Evolutionary conservation across 2,113 vertebrate species (phyloP), one percentile per base, ranked within the genome.

Genomic region (Beaufortia kweichowensis): DNA sequence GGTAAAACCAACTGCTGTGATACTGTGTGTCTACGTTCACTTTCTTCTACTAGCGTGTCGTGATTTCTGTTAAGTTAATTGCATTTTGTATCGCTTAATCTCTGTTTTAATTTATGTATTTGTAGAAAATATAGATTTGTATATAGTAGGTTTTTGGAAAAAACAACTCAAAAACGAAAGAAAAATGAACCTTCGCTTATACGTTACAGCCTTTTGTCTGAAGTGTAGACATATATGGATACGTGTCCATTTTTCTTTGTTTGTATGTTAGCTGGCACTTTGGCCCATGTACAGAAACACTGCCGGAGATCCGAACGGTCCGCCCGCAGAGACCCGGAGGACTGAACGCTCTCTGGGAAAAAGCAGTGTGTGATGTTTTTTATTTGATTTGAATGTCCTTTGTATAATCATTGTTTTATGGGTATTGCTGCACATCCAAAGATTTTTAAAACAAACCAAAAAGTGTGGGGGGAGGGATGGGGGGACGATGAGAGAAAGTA

Each of bases 1-100:
- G 94, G 95, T 97, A 96, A 95, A 95, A 94, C 91, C 91, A 91
- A 94, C 92, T 93, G 93, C 94, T 96, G 94, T 96, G 94, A 95
- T 93, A 91, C 92, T 93, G 93, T 92, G 91, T 93, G 95, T 91
- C 90, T 92, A 92, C 91, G 89, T 79, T 89, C 84, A 75, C 87
- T 92, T 92, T 91, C 93, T 91, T 93, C 90, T 91, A 88, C 84
- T 90, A 84, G 92, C 92, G 94, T 94, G 93, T 91, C 95, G 94
- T 96, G 93, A 92, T 93, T 92, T 90, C 81, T 88, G 87, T 92
- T 88, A 91, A 94, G 95, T 97, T 95, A 94, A 94, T 92, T 92
- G 92, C 88, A 84, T 94, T 91, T 96, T 94, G 89, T 95, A 91
- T 89, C 73, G 75, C 88, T 96, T 95, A 91, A 94, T 92, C 91